Conservation (phyloP, 1,140 invertebrate genomes). For the Panagrolaimus sp. region DNA sequence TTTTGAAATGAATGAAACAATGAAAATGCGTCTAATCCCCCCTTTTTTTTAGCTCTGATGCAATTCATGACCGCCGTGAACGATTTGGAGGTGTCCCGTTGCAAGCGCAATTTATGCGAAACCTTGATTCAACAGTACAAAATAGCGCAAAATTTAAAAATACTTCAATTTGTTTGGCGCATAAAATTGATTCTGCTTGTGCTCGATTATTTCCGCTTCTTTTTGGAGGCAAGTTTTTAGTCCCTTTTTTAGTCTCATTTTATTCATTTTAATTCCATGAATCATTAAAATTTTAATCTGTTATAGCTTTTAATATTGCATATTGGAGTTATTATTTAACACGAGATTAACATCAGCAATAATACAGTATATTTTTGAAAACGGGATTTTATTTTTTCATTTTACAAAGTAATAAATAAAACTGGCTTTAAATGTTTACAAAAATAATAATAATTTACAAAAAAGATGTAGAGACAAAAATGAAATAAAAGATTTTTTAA, state of each 20-base stretch:
- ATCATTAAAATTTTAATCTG: not conserved
- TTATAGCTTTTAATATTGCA: conserved; percentile 42
- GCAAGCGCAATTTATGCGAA: conserved; percentile 1
- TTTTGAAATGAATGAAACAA: conserved; percentile 14
- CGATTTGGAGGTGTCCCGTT: conserved; percentile 19
- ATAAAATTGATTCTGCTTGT: conserved; percentile 45
- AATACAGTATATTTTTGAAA: no score
- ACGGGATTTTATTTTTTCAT: no score
- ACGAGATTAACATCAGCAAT: conserved; percentile 11
- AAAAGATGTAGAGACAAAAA: no score
- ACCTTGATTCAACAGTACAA: conserved; percentile 26
- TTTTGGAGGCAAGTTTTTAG: conserved; percentile 39
- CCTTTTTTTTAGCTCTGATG: not conserved
- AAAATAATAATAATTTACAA: no score
- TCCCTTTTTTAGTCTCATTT: not conserved
- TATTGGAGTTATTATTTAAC: conserved; percentile 47
- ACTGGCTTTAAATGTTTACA: no score
- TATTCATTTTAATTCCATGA: not conserved
- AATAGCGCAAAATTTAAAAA: conserved; percentile 31
- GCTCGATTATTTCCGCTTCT: conserved; percentile 41
- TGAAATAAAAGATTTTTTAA: no score
- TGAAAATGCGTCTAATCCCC: conserved; percentile 7
- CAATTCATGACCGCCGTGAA: conserved; percentile 21
- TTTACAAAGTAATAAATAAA: no score
- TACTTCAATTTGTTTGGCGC: conserved; percentile 23